Evolutionary conservation across 2,888 invertebrate genomes (phyloP).

Genomic region (Pristionchus entomophagus): DNA sequence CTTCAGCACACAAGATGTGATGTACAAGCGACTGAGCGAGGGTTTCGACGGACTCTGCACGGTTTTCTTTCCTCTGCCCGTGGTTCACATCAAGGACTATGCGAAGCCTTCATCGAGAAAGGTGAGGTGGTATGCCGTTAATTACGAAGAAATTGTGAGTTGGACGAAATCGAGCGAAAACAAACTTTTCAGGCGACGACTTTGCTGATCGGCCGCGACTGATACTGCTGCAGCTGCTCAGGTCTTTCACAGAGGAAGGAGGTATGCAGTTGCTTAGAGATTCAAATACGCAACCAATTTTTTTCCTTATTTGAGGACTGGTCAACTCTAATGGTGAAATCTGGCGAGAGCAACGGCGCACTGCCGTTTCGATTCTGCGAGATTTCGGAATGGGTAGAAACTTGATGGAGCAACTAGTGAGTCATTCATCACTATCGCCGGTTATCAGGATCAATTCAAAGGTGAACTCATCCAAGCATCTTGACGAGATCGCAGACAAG

Average conservation of each 20-base stretch:
- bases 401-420: background rate
- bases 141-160: background rate
- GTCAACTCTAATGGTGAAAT: background rate
- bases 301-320: too few species aligned
- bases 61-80: background rate
- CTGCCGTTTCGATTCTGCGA: background rate
- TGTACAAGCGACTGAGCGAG: background rate
- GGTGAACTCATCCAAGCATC: background rate
- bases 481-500: background rate
- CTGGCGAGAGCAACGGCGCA: background rate
- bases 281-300: too few species aligned
- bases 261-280: too few species aligned
- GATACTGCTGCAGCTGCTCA: background rate
- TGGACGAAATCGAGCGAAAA: too few species aligned
- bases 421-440: background rate
- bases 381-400: background rate
- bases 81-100: background rate
- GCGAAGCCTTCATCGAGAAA: background rate
- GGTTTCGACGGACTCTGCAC: background rate
- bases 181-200: background rate
- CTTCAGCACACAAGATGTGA: background rate
- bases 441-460: too few species aligned
- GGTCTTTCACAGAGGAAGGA: background rate
- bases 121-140: background rate
- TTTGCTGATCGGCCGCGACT: background rate